Base-by-base conservation (phyloP, 2,113 vertebrate genomes). In the Cephalopholis sonnerati region DNA sequence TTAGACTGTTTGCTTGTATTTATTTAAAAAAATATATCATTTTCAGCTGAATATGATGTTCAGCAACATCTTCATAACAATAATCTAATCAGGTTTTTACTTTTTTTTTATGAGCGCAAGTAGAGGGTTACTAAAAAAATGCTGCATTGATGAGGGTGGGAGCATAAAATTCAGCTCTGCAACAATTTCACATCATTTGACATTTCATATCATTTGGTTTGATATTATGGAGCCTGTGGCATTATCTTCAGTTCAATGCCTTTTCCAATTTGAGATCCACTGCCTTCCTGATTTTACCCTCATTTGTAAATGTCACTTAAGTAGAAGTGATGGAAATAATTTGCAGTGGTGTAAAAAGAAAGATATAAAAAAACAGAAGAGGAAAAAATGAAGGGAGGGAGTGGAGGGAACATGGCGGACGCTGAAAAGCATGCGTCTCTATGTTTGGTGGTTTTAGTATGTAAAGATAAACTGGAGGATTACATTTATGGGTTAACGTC, bases 221-320 rank as follows among this genome's bases (percentile, higher is more conserved):
- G 91, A 93, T 94, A 93, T 94, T 93, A 93, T 74, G 77, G 84
- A 91, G 89, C 92, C 92, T 87, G 90, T 91, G 93, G 92, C 92
- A 90, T 94, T 93, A 93, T 94, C 89, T 90, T 89, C 93, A 91
- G 83, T 93, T 89, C 89, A 92, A 82, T 93, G 92, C 87, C 78
- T 93, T 94, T 95, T 93, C 92, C 94, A 94, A 92, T 95, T 94
- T 92, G 77, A 91, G 82, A 90, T 91, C 82, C 83, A 78, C 90
- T 90, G 89, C 89, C 87, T 90, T 87, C 88, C 87, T 91, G 88
- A 93, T 95, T 94, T 92, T 90, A 90, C 84, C 85, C 94, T 93
- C 90, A 93, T 94, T 91, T 94, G 90, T 93, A 95, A 94, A 94
- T 95, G 94, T 94, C 95, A 94, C 91, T 93, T 93, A 90, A 90